Conservation (phyloP, 2,113 vertebrate genomes). For the Amazona vittata region DNA sequence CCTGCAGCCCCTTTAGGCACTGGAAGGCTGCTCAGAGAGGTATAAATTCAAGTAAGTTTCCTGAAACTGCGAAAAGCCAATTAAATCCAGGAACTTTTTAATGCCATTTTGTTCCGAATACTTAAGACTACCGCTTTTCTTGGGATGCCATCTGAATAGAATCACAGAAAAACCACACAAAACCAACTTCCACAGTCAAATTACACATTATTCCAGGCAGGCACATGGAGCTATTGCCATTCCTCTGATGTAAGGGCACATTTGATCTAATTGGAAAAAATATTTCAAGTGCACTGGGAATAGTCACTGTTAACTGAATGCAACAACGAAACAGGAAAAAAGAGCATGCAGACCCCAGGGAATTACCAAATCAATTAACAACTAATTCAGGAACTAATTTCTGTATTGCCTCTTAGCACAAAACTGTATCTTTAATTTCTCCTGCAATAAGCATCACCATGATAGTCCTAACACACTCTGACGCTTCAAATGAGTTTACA, state of each 20-base stretch:
- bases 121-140: not conserved
- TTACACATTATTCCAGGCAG: constrained; percentile 20
- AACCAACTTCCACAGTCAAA: not conserved
- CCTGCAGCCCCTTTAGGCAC: not conserved
- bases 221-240: not conserved
- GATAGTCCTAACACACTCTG: constrained; percentile 78
- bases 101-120: not conserved
- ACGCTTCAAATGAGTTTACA: constrained; percentile 83
- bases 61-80: not conserved
- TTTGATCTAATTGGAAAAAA: constrained; percentile 83
- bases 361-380: constrained; percentile 95
- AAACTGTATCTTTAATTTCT: constrained; percentile 87
- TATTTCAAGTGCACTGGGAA: constrained; percentile 81
- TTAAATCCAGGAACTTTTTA: not conserved
- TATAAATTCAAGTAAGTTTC: not conserved
- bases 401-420: constrained; percentile 88
- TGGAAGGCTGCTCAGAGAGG: not conserved
- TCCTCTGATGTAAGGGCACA: constrained; percentile 57
- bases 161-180: not conserved
- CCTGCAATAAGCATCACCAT: constrained; percentile 81
- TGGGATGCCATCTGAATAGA: not conserved
- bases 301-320: constrained; percentile 82
- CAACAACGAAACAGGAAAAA: constrained; percentile 77
- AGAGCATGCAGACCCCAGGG: constrained; percentile 80
- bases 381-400: constrained; percentile 91